These are phyloP conservation scores for Drosophila suzukii DNA, from an alignment of 1,140 invertebrate genomes.

Conservation along the genomic window DNA sequence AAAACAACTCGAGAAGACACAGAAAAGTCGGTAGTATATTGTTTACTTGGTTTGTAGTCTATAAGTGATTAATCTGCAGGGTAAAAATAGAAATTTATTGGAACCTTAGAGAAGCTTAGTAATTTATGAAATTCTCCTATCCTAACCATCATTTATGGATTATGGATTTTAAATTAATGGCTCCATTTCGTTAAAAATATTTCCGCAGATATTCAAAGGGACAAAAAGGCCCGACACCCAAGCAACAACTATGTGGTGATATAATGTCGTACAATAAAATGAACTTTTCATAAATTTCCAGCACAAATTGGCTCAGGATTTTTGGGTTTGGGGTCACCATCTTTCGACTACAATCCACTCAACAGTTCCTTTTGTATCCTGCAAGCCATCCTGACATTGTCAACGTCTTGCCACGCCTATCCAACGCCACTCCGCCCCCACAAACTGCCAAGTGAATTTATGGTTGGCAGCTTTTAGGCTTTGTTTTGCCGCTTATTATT, in stretches of 20 bases:
- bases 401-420: conserved; percentile 60
- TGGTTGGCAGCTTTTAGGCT: conserved; percentile 81
- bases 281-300: conserved; percentile 82
- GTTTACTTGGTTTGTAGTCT: conserved; percentile 28
- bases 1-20: conserved; percentile 39
- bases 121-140: conserved; percentile 1
- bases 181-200: conserved; percentile 12
- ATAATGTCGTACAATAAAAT: conserved; percentile 78
- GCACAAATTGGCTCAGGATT: conserved; percentile 61
- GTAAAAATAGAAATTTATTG: background rate
- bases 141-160: background rate
- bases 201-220: conserved; percentile 5
- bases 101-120: background rate
- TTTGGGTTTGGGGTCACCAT: conserved; percentile 12
- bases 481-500: conserved; percentile 83
- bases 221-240: background rate
- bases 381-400: conserved; percentile 60
- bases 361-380: background rate
- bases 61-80: conserved; percentile 25
- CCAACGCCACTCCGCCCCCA: background rate
- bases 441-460: conserved; percentile 63
- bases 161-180: conserved; percentile 44
- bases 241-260: conserved; percentile 60
- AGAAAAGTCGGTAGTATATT: conserved; percentile 1
- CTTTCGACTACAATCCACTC: background rate